Percentiles rank a stretch among this genome's conserved stretches.
phyloP scores from a whole-genome alignment of 2,113 vertebrate species.

The Perca fluviatilis region DNA sequence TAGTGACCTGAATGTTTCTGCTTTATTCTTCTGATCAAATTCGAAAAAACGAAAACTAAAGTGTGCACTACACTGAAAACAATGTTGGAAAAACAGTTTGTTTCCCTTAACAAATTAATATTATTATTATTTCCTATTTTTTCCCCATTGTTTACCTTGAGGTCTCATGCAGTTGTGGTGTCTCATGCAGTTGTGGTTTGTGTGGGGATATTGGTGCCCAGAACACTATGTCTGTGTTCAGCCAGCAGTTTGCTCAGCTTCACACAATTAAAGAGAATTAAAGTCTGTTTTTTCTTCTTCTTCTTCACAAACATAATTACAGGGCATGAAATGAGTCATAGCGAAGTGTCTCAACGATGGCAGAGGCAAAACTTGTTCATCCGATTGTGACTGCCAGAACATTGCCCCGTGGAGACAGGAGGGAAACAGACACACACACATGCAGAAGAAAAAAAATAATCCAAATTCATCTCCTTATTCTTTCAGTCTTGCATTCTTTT shows the following conservation, averaged over 20 bases:
- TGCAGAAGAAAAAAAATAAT: constrained; percentile 50
- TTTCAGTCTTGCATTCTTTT: constrained; percentile 55
- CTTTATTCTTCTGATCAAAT: constrained; percentile 21
- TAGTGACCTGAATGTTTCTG: constrained; percentile 24
- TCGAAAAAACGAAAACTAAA: not conserved
- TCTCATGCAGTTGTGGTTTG: constrained; percentile 46
- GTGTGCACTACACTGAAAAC: not conserved
- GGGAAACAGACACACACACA: constrained; percentile 61
- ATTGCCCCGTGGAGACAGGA: constrained; percentile 71
- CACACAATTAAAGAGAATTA: constrained; percentile 76
- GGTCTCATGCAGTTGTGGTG: constrained; percentile 37
- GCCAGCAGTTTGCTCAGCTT: constrained; percentile 61
- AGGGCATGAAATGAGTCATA: constrained; percentile 76
- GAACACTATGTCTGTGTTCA: constrained; percentile 50
- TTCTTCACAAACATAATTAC: constrained; percentile 70
- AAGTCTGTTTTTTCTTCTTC: constrained; percentile 64
- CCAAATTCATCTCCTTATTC: constrained; percentile 69
- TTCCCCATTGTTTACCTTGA: constrained; percentile 27
- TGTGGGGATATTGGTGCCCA: constrained; percentile 59
- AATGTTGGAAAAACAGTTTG: not conserved
- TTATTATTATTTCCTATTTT: constrained; percentile 11
- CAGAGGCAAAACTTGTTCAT: constrained; percentile 78
- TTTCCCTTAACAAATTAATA: not conserved
- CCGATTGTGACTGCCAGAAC: constrained; percentile 75
- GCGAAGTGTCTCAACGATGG: constrained; percentile 66